Conservation (phyloP, 2,797 vertebrate genomes). For the Pogonophryne albipinna region DNA sequence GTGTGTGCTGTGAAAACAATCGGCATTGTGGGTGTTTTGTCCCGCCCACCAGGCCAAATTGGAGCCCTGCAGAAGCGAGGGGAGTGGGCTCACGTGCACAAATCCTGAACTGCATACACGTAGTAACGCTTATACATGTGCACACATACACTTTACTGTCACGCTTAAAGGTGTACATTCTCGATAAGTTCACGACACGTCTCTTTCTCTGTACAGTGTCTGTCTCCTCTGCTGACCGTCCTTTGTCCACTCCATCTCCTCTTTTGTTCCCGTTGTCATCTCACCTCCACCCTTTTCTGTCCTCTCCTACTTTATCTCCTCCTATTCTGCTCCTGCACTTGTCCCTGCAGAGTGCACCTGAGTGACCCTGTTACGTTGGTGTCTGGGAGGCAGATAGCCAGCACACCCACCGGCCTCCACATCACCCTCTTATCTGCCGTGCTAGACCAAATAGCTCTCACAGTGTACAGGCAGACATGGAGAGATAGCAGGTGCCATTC, state of each 20-base stretch:
- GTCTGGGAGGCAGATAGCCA: slow-evolving; percentile 61
- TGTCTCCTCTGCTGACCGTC: slow-evolving; percentile 37
- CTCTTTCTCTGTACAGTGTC: slow-evolving; percentile 6
- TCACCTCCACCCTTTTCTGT: slow-evolving; percentile 53
- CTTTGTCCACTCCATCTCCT: slow-evolving; percentile 50
- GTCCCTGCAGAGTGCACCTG: slow-evolving; percentile 70
- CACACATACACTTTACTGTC: slow-evolving; percentile 6
- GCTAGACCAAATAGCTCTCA: slow-evolving; percentile 68
- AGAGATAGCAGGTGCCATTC: slow-evolving; percentile 57
- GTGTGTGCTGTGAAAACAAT: slow-evolving; percentile 63
- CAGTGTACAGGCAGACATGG: slow-evolving; percentile 43
- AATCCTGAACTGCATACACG: slow-evolving; percentile 4
- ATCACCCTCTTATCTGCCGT: slow-evolving; percentile 71
- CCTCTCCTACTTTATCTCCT: slow-evolving; percentile 59
- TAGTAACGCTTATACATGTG: background rate
- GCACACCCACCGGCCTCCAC: slow-evolving; percentile 44
- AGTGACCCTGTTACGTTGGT: slow-evolving; percentile 62
- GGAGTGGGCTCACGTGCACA: slow-evolving; percentile 19
- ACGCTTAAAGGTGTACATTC: slow-evolving; percentile 29
- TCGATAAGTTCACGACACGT: slow-evolving; percentile 39
- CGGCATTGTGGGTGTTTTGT: slow-evolving; percentile 55
- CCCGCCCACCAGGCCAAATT: slow-evolving; percentile 30
- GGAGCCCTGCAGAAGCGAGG: slow-evolving; percentile 24
- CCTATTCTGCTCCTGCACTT: slow-evolving; percentile 53
- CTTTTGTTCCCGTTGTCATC: slow-evolving; percentile 52